Base-by-base conservation (phyloP, 2,797 vertebrate genomes). In the Scarus forsteni region DNA sequence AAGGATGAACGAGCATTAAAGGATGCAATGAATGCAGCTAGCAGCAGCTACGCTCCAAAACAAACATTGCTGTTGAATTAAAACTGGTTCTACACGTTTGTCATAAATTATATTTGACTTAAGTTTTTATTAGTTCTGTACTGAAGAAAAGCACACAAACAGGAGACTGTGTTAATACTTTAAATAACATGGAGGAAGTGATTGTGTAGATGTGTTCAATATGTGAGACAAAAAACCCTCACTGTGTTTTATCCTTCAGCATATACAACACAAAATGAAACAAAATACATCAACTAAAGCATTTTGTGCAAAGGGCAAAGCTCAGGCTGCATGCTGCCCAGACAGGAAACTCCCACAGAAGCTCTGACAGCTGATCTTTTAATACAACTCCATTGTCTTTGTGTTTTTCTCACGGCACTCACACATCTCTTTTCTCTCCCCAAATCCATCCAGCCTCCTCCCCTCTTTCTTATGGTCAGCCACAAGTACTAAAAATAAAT, bases 271-370 rank as follows among this genome's bases (percentile, higher is more conserved):
- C 39, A 48, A 75, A 69, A 69, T 3, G 46, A 42, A 13, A 18
- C 45, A 75, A 61, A 79, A 78, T 63, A 56, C 69, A 74, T 80
- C 74, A 83, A 46, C 56, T 5, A 48, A 54, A 65, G 13, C 54
- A 46, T 70, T 79, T 56, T 76, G 81, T 88, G 11, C 77, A 70
- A 35, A 71, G 81, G 74, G 84, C 77, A 87, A 43, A 85, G 79
- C 74, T 87, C 35, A 16, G 66, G 13, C 11, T 61, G 56, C n/a
- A 38, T 8, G n/a, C 56, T 5, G 34, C 69, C 70, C 39, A 11
- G 66, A 84, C 85, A 88, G 84, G 84, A 88, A 88, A 57, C 74
- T 68, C 83, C 77, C 79, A 79, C 57, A 74, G 67, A 75, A 63
- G 81, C 63, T 12, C 53, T 0, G 18, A 70, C 1, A 43, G 48